These are phyloP conservation scores for Acleris laterana DNA, from an alignment of 2,888 invertebrate species.

Conservation along the genomic window DNA sequence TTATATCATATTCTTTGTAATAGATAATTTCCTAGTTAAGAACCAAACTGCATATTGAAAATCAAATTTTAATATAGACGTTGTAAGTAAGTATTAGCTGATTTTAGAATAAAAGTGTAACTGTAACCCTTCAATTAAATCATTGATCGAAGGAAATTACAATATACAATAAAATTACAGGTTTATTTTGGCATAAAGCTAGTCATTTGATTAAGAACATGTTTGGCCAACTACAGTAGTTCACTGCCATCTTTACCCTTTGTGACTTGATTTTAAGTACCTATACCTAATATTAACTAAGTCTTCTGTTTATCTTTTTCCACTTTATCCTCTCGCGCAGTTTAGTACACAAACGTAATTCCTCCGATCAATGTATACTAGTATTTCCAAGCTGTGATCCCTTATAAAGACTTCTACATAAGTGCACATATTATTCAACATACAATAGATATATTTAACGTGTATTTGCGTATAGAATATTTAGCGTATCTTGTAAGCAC, in stretches of 20 bases:
- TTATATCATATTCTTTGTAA: too few species aligned
- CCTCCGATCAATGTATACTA: constrained; percentile 70
- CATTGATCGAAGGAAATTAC: constrained; percentile 41
- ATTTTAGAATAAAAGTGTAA: constrained; percentile 34
- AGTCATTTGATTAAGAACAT: neutral
- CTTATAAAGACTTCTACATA: constrained; percentile 83
- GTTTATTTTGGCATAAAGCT: neutral
- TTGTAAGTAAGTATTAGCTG: constrained; percentile 23
- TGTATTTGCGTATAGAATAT: constrained; percentile 36
- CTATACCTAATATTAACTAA: too few species aligned
- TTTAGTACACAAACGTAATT: constrained; percentile 44
- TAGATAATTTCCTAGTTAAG: too few species aligned
- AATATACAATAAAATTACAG: constrained; percentile 7
- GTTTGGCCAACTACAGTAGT: too few species aligned
- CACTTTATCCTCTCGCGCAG: too few species aligned
- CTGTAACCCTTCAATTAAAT: constrained; percentile 46
- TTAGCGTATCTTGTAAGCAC: constrained; percentile 22
- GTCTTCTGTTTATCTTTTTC: neutral
- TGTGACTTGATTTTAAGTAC: too few species aligned
- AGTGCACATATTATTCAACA: constrained; percentile 64
- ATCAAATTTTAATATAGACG: constrained; percentile 15
- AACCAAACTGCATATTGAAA: constrained; percentile 2
- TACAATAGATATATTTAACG: constrained; percentile 35
- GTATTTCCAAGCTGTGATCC: constrained; percentile 83
- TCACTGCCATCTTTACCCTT: too few species aligned